Evolutionary conservation across 1,140 invertebrate genomes (phyloP), one percentile per base, ranked within the genome.

Genomic region (Chrysomallon squamiferum): DNA sequence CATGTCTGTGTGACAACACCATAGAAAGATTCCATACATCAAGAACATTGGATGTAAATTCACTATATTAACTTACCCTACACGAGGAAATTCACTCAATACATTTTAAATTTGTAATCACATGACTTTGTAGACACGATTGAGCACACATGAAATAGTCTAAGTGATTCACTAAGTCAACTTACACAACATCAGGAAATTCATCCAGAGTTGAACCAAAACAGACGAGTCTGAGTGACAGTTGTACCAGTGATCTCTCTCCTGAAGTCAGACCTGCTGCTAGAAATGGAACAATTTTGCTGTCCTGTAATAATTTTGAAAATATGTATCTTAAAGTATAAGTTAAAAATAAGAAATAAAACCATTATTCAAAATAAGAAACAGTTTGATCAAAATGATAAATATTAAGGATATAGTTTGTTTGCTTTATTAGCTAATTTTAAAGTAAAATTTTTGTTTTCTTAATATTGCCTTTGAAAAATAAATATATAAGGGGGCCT

Each of bases 141-240:
- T n/a, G n/a, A n/a, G n/a, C n/a, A n/a, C n/a, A n/a, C n/a, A n/a
- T n/a, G n/a, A n/a, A n/a, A n/a, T n/a, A n/a, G n/a, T n/a, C n/a
- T n/a, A n/a, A n/a, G n/a, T n/a, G n/a, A n/a, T 11, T 18, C 15
- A 50, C n/a, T 50, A n/a, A 13, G 41, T 43, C 9, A 5, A 66
- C 75, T 68, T 66, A 77, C 75, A 74, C 65, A 27, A 71, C 41
- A n/a, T 58, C 43, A 15, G 72, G 72, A 50, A 76, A 78, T 13
- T 66, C 61, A 9, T 72, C 68, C 13, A 76, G 62, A 15, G 57
- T 58, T 25, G 70, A 60, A 13, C 68, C 70, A n/a, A 64, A 29
- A 20, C 56, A 59, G 7, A 74, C 60, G 4, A 78, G 56, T 18
- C 71, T 43, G 2, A 78, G 59, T 41, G 72, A 65, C 0, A 71